phyloP scores from a whole-genome alignment of 2,797 vertebrate species.

The Lacerta agilis region DNA sequence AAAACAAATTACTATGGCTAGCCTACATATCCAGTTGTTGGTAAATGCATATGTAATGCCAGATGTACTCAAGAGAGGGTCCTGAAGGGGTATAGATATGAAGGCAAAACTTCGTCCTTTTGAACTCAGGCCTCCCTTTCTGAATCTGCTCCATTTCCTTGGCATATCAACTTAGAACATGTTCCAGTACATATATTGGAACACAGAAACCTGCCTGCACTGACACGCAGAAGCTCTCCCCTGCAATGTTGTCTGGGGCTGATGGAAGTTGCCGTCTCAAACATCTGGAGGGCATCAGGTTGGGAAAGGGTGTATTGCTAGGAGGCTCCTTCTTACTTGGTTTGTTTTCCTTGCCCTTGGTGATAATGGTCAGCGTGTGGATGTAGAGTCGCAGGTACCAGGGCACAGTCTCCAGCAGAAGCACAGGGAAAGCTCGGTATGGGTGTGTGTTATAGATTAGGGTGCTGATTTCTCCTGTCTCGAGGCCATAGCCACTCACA shows the following conservation, averaged over 20 bases:
- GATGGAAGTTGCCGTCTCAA: neutral
- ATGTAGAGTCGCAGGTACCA: conserved; percentile 97
- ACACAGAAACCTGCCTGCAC: neutral
- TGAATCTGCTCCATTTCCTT: neutral
- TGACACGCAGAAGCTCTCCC: no score
- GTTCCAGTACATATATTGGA: neutral
- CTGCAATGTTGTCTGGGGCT: no score
- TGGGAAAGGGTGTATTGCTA: neutral
- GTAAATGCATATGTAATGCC: no score
- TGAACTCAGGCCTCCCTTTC: neutral
- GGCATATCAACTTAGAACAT: neutral
- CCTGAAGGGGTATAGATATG: no score
- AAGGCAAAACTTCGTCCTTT: no score
- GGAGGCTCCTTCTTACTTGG: conserved; percentile 85
- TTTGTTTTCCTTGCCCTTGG: conserved; percentile 92
- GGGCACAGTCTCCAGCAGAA: conserved; percentile 92
- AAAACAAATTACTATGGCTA: neutral
- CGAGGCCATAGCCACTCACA: conserved; percentile 93
- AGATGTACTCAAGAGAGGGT: no score
- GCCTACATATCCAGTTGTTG: neutral
- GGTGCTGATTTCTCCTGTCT: conserved; percentile 92
- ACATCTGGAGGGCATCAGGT: neutral
- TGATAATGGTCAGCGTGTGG: conserved; percentile 92
- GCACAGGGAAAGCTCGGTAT: conserved; percentile 90
- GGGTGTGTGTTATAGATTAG: conserved; percentile 94